A percentile compares a stretch with the other conserved stretches of the same genome.
phyloP scores from a whole-genome alignment of 2,797 vertebrate species.

The Acrossocheilus fasciatus region DNA sequence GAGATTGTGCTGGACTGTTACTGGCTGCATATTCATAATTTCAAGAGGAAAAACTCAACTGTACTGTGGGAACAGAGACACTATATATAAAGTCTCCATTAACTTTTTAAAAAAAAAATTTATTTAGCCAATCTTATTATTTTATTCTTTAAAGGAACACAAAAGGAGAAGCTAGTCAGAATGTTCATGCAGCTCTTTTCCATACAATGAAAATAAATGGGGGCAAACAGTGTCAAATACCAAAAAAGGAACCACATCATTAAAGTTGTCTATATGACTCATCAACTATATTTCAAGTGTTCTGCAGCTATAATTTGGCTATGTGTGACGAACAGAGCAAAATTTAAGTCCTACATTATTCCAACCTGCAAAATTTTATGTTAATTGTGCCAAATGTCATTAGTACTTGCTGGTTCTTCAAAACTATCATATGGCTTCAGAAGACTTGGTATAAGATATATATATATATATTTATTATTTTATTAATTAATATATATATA shows the following conservation, averaged over 20 bases:
- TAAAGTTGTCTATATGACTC: neutral
- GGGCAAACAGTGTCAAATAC: neutral
- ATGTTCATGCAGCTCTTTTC: neutral
- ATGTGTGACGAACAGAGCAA: neutral
- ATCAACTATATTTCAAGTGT: neutral
- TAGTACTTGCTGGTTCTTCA: too few species aligned
- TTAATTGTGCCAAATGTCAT: too few species aligned
- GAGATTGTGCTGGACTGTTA: conserved; percentile 31
- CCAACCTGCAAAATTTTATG: too few species aligned
- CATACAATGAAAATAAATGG: neutral
- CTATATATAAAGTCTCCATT: neutral
- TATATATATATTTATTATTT: too few species aligned
- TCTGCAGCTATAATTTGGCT: neutral
- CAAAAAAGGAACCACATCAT: neutral
- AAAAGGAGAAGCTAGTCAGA: neutral
- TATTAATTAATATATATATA: too few species aligned
- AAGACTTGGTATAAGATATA: too few species aligned
- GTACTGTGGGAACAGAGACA: neutral
- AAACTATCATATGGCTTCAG: too few species aligned
- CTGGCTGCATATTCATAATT: conserved; percentile 23
- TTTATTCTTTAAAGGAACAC: neutral
- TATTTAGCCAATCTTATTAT: neutral
- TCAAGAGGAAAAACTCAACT: conserved; percentile 28
- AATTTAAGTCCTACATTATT: neutral
- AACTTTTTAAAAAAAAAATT: too few species aligned